Percentiles rank a stretch among this genome's conserved stretches.
These are phyloP conservation scores for Coelopa pilipes DNA, from an alignment of 2,888 invertebrate species.

Conservation along the genomic window DNA sequence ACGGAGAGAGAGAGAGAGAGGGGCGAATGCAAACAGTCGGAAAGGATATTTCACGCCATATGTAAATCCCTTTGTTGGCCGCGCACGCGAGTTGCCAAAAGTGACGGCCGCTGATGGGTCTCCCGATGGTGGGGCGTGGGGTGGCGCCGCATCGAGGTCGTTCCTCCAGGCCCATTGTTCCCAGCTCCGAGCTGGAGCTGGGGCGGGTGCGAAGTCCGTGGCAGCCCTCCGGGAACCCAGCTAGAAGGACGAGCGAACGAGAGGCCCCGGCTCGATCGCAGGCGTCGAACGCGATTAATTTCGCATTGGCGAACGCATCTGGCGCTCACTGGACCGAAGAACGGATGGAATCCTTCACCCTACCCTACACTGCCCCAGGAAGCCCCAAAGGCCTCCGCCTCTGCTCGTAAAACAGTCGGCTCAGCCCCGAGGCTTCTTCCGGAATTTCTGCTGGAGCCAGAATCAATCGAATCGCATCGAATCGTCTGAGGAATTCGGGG, in stretches of 20 bases:
- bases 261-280: not conserved
- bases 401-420: no score
- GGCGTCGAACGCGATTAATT: constrained; percentile 41
- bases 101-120: not conserved
- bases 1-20: no score
- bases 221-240: not conserved
- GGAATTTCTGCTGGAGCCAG: not conserved
- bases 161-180: no score
- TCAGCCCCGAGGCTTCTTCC: no score
- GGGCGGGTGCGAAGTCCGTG: constrained; percentile 3
- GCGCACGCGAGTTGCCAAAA: constrained; percentile 25
- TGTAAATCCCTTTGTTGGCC: constrained; percentile 34
- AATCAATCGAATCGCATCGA: not conserved
- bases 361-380: no score
- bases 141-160: no score
- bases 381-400: no score
- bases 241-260: no score
- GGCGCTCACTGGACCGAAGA: not conserved
- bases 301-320: constrained; percentile 36
- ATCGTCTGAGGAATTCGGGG: no score
- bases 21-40: constrained; percentile 30
- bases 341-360: no score
- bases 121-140: no score
- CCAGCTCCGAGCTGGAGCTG: not conserved
- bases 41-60: constrained; percentile 37